A percentile compares a stretch with the other conserved stretches of the same genome.
These are phyloP conservation scores for Cyprinodon diabolis DNA, from an alignment of 2,797 vertebrate genomes.

Conservation along the genomic window DNA sequence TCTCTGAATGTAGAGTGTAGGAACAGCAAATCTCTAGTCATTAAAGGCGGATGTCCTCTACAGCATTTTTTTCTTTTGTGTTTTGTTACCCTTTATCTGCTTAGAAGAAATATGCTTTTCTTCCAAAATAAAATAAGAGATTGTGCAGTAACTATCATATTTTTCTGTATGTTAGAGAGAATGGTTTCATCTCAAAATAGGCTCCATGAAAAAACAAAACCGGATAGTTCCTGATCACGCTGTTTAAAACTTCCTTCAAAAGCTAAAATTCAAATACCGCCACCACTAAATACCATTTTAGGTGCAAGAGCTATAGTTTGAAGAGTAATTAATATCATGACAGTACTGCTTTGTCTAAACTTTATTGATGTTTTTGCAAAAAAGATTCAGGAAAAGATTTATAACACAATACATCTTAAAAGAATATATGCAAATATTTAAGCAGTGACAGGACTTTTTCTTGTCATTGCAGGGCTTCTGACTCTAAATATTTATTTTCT, in stretches of 20 bases:
- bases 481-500: conserved; percentile 26
- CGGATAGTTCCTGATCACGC: neutral
- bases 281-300: neutral
- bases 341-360: neutral
- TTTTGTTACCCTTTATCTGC: conserved; percentile 35
- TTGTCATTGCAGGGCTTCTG: neutral
- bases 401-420: neutral
- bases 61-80: conserved; percentile 75
- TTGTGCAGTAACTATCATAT: neutral
- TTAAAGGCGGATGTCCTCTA: conserved; percentile 66
- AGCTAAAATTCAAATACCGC: neutral
- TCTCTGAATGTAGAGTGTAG: conserved; percentile 71
- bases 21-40: conserved; percentile 69
- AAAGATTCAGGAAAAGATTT: neutral
- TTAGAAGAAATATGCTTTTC: conserved; percentile 32
- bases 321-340: neutral
- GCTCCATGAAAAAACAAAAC: conserved; percentile 2
- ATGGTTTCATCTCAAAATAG: neutral
- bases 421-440: conserved; percentile 1
- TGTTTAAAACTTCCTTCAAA: neutral
- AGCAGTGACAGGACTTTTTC: neutral
- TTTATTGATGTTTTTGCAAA: neutral
- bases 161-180: neutral
- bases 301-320: neutral
- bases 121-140: conserved; percentile 9